Percentiles rank a stretch among this genome's conserved stretches.
Conservation (phyloP, 2,797 vertebrate genomes). For the Halcyon leucocephala region DNA sequence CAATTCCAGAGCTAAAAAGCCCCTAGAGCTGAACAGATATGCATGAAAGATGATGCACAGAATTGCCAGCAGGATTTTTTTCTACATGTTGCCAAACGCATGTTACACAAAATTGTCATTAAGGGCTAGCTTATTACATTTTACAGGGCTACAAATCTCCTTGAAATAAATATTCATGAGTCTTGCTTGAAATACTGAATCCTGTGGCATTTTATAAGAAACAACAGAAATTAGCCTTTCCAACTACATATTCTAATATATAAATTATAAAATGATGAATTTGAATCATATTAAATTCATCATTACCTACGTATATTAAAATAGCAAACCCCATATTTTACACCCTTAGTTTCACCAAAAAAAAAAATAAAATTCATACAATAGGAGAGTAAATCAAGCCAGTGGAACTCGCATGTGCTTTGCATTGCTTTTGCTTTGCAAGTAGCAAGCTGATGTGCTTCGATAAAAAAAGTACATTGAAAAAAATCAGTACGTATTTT, state of each 20-base stretch:
- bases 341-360: conserved; percentile 38
- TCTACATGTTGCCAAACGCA: conserved; percentile 36
- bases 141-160: conserved; percentile 37
- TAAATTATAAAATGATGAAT: conserved; percentile 32
- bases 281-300: conserved; percentile 61
- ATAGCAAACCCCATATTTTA: conserved; percentile 53
- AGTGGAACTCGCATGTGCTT: not conserved
- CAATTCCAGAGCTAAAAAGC: conserved; percentile 39
- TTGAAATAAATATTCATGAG: conserved; percentile 72
- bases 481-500: not conserved
- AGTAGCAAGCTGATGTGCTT: not conserved
- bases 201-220: conserved; percentile 43
- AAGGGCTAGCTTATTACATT: conserved; percentile 54
- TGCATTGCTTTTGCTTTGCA: not conserved
- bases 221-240: conserved; percentile 54
- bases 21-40: conserved; percentile 43
- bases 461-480: not conserved
- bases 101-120: conserved; percentile 51
- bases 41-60: conserved; percentile 42
- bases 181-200: conserved; percentile 54
- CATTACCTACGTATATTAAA: conserved; percentile 50
- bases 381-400: not conserved
- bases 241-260: not conserved
- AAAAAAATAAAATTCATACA: not conserved
- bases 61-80: conserved; percentile 32